These are phyloP conservation scores for Choreutis nemorana DNA, from an alignment of 2,888 invertebrate genomes.

Conservation along the genomic window DNA sequence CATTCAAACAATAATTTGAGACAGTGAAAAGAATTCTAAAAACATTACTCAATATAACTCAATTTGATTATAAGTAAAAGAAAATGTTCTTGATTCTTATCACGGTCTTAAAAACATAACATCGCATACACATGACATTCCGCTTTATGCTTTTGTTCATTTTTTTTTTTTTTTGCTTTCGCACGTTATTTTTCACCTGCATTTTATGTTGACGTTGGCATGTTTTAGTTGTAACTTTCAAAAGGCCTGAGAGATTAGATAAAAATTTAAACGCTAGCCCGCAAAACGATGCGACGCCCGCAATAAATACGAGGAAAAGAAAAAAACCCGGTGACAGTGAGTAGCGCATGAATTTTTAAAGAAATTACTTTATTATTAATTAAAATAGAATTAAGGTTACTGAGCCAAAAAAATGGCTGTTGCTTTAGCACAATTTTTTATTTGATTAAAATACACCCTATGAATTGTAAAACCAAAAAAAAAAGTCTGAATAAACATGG, in stretches of 20 bases:
- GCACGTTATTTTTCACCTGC: slow-evolving; percentile 11
- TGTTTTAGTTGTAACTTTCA: slow-evolving; percentile 84
- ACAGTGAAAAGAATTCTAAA: no score
- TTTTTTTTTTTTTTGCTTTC: slow-evolving; percentile 8
- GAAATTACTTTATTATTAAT: no score
- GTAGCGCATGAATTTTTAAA: slow-evolving; percentile 24
- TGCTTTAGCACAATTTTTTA: no score
- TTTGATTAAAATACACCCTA: no score
- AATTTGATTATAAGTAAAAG: no score
- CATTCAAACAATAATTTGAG: slow-evolving; percentile 2
- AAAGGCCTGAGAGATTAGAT: slow-evolving; percentile 69
- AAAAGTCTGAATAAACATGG: no score
- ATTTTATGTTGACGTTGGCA: slow-evolving; percentile 15
- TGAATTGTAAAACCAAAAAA: no score
- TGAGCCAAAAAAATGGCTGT: no score
- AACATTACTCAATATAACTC: no score
- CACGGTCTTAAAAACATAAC: no score
- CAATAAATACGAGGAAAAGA: slow-evolving; percentile 69
- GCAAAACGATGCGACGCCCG: slow-evolving; percentile 26
- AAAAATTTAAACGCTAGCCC: slow-evolving; percentile 31
- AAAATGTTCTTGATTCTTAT: no score
- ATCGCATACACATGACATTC: slow-evolving; percentile 6
- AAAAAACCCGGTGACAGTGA: slow-evolving; percentile 75
- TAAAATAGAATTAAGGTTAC: no score
- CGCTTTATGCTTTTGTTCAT: slow-evolving; percentile 12